Percentiles rank a stretch among this genome's conserved stretches.
Evolutionary conservation across 1,140 invertebrate genomes (phyloP).

Genomic region (Streblospio benedicti): DNA sequence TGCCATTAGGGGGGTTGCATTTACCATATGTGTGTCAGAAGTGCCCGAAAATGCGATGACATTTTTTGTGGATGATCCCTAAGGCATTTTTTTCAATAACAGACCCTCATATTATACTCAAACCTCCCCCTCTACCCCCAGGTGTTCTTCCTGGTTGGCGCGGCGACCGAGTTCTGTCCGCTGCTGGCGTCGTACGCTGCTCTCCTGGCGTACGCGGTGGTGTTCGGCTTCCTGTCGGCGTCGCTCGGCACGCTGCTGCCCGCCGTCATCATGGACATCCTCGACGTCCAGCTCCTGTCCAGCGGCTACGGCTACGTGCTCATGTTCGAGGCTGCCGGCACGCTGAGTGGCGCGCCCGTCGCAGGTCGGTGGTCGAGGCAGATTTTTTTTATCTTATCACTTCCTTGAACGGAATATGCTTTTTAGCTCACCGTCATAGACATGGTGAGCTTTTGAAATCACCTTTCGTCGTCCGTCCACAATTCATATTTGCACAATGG

Average conservation of each 20-base stretch:
- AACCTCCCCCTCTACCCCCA: constrained; percentile 19
- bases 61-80: too few relatives aligned
- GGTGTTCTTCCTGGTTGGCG: constrained; percentile 16
- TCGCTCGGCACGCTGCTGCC: constrained; percentile 23
- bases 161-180: constrained; percentile 16
- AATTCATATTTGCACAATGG: too few relatives aligned
- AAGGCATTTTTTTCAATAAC: too few relatives aligned
- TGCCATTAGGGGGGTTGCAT: too few relatives aligned
- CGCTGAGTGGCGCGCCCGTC: constrained; percentile 20
- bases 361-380: constrained; percentile 18
- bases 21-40: too few relatives aligned
- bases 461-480: too few relatives aligned
- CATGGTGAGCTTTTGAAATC: too few relatives aligned
- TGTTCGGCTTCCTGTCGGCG: constrained; percentile 25
- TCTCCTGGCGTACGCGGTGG: constrained; percentile 15
- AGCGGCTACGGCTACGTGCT: constrained; percentile 25
- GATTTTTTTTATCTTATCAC: too few relatives aligned
- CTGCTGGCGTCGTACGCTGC: constrained; percentile 10
- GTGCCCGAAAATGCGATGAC: too few relatives aligned
- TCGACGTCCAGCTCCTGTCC: constrained; percentile 21
- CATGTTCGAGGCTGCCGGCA: constrained; percentile 23
- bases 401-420: too few relatives aligned
- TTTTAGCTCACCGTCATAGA: too few relatives aligned
- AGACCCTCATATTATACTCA: too few relatives aligned
- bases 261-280: constrained; percentile 18